A percentile compares a stretch with the other conserved stretches of the same genome.
Evolutionary conservation across 2,113 vertebrate genomes (phyloP).

Genomic region (Ictalurus furcatus): DNA sequence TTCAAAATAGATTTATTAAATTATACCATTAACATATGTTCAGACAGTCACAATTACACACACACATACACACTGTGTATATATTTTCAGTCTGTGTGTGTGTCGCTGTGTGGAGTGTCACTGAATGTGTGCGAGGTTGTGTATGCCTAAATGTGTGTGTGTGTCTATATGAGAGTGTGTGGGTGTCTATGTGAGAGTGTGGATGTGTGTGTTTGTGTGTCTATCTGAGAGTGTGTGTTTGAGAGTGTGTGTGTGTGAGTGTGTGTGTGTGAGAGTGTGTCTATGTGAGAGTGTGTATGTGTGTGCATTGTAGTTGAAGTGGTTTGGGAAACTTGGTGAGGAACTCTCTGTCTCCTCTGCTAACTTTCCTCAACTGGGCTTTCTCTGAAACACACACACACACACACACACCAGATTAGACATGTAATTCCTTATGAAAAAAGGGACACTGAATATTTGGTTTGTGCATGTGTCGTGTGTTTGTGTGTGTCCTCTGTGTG

Average conservation of each 20-base stretch:
- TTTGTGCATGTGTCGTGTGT: background rate
- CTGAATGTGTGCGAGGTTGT: no score
- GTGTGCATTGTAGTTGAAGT: constrained; percentile 45
- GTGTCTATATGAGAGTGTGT: background rate
- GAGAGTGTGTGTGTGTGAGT: no score
- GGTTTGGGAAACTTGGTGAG: constrained; percentile 44
- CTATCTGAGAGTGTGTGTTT: no score
- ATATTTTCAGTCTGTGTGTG: no score
- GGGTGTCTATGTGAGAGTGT: background rate
- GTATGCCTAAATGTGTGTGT: no score
- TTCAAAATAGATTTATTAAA: background rate
- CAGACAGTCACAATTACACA: background rate
- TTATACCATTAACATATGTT: background rate
- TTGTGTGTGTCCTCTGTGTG: no score
- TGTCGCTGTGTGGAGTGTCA: no score
- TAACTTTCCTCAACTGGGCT: constrained; percentile 43
- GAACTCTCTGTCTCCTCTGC: constrained; percentile 47
- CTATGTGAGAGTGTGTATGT: constrained; percentile 26
- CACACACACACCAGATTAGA: background rate
- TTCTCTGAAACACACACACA: constrained; percentile 57
- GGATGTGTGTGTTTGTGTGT: background rate
- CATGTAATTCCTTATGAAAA: background rate
- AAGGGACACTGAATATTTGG: no score
- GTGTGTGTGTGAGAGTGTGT: background rate
- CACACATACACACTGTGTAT: no score